A percentile compares a stretch with the other conserved stretches of the same genome.
These are phyloP conservation scores for Heliocidaris tuberculata DNA, from an alignment of 35 echinoderm and acorn worm genomes.

Conservation along the genomic window DNA sequence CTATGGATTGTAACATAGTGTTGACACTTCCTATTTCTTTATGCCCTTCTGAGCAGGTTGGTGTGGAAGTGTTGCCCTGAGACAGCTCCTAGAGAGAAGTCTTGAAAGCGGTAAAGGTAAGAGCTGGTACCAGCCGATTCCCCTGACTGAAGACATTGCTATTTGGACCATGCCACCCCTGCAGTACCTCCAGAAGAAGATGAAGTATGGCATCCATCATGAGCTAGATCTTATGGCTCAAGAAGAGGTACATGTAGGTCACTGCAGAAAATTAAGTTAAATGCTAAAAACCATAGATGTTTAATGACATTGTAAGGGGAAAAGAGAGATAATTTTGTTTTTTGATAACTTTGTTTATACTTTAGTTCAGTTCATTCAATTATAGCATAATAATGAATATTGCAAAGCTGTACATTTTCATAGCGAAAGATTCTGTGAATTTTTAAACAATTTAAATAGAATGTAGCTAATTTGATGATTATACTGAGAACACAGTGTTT, in stretches of 20 bases:
- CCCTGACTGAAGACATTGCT: constrained; percentile 71
- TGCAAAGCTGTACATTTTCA: too few relatives aligned
- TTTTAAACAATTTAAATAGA: too few relatives aligned
- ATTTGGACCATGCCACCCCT: constrained; percentile 72
- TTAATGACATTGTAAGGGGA: too few relatives aligned
- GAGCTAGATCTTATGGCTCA: constrained; percentile 49
- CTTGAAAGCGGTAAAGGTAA: constrained; percentile 1
- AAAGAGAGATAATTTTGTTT: too few relatives aligned
- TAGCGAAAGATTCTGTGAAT: too few relatives aligned
- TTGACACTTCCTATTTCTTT: neutral
- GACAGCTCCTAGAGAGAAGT: constrained; percentile 42
- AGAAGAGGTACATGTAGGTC: constrained; percentile 74
- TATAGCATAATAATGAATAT: too few relatives aligned
- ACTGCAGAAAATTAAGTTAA: neutral
- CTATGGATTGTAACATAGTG: too few relatives aligned
- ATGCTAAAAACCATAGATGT: too few relatives aligned
- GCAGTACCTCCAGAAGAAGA: constrained; percentile 57
- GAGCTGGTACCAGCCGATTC: constrained; percentile 65
- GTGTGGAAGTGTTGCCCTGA: neutral
- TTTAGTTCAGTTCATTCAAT: too few relatives aligned
- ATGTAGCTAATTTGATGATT: too few relatives aligned
- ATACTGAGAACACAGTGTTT: too few relatives aligned
- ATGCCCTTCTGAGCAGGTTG: neutral
- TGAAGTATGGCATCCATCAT: constrained; percentile 57
- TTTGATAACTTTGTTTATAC: too few relatives aligned